Conservation (phyloP, 2,888 invertebrate species). For the Tinea pellionella region DNA sequence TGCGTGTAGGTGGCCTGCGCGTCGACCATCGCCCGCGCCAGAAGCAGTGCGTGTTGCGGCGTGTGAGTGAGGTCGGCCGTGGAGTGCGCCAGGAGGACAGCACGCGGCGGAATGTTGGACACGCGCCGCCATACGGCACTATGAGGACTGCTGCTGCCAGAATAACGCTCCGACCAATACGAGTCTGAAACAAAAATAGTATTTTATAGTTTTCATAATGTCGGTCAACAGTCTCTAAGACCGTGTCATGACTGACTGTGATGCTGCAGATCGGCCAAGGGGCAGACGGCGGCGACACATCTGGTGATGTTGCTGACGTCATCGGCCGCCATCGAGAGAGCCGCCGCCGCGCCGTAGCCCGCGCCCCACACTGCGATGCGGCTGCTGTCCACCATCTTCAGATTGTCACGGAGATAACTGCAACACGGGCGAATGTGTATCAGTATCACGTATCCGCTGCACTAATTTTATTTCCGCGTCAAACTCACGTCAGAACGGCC, state of each 20-base stretch:
- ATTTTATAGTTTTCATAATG: background rate
- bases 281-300: constrained; percentile 88
- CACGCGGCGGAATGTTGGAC: constrained; percentile 74
- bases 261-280: constrained; percentile 85
- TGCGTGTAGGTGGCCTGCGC: constrained; percentile 85
- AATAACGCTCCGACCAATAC: constrained; percentile 90
- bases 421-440: background rate
- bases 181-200: too few species aligned
- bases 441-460: too few species aligned
- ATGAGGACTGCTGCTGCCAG: constrained; percentile 71
- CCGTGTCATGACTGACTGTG: constrained; percentile 83
- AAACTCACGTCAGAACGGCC: constrained; percentile 71
- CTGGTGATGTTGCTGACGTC: constrained; percentile 82
- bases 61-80: constrained; percentile 88
- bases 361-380: constrained; percentile 87
- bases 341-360: constrained; percentile 90
- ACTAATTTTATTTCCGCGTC: background rate
- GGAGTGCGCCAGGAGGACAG: constrained; percentile 79
- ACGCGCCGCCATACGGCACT: constrained; percentile 84
- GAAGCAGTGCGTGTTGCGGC: constrained; percentile 86
- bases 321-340: constrained; percentile 82
- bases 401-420: constrained; percentile 81
- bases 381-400: constrained; percentile 83
- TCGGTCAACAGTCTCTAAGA: too few species aligned
- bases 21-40: constrained; percentile 85